Conservation (phyloP, 2,888 invertebrate genomes). For the Corythucha ciliata region DNA sequence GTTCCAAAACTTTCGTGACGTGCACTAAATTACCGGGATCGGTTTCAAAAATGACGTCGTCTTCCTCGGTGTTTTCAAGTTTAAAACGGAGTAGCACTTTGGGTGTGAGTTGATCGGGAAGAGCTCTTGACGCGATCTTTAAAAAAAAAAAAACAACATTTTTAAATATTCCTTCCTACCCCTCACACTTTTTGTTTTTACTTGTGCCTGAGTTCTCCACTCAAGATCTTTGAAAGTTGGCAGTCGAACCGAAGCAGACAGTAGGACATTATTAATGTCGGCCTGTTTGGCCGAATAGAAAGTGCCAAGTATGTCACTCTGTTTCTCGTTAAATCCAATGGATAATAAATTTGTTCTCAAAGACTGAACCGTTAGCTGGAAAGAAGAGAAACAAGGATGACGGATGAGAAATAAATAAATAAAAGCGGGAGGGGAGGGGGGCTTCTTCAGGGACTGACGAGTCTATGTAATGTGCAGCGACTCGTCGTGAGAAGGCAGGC, state of each 20-base stretch:
- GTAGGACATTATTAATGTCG: constrained; percentile 28
- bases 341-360: constrained; percentile 32
- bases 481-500: too few species aligned
- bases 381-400: constrained; percentile 24
- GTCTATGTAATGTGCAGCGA: too few species aligned
- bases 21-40: constrained; percentile 54
- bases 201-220: constrained; percentile 58
- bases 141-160: constrained; percentile 29
- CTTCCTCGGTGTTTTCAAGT: constrained; percentile 41
- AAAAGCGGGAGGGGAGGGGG: too few species aligned
- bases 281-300: constrained; percentile 34
- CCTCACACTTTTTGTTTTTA: constrained; percentile 34
- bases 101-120: constrained; percentile 51
- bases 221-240: constrained; percentile 50
- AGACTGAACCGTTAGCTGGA: constrained; percentile 44
- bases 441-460: too few species aligned
- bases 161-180: not conserved
- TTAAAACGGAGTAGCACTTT: constrained; percentile 51
- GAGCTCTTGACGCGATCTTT: constrained; percentile 50
- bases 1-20: constrained; percentile 53
- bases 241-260: constrained; percentile 28
- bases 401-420: not conserved
- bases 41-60: constrained; percentile 47
- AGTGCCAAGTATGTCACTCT: constrained; percentile 30
- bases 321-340: constrained; percentile 35